phyloP scores from a whole-genome alignment of 2,113 vertebrate genomes.

The Peromyscus maniculatus region DNA sequence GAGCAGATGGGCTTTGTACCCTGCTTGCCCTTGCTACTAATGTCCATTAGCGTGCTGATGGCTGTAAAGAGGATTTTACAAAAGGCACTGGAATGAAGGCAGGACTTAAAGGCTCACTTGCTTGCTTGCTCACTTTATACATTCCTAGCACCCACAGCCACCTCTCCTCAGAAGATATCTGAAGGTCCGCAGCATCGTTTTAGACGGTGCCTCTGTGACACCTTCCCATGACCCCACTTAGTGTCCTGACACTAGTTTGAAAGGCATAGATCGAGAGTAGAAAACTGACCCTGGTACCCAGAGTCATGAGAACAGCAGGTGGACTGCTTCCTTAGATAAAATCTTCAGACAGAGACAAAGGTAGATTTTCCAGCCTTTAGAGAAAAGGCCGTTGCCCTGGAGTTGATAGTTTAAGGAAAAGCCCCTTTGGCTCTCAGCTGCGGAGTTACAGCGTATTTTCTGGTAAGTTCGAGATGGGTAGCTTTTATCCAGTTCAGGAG shows the following conservation, averaged over 20 bases:
- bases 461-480: constrained; percentile 31
- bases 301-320: neutral
- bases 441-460: constrained; percentile 38
- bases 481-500: constrained; percentile 44
- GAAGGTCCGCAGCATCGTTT: neutral
- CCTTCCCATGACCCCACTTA: neutral
- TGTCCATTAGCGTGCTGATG: neutral
- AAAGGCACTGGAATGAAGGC: neutral
- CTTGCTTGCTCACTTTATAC: neutral
- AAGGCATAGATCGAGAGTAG: constrained; percentile 15
- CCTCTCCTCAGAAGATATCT: neutral
- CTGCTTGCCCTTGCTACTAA: neutral
- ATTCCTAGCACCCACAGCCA: neutral
- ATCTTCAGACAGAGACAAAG: constrained; percentile 32
- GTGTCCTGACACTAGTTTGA: neutral
- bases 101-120: neutral
- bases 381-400: neutral
- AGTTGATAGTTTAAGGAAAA: constrained; percentile 53
- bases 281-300: neutral
- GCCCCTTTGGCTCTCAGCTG: neutral
- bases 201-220: no score
- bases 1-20: neutral
- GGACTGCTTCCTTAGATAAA: neutral
- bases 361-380: neutral
- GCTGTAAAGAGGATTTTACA: neutral